Conservation (phyloP, 1,140 invertebrate genomes). For the Euschistus heros region DNA sequence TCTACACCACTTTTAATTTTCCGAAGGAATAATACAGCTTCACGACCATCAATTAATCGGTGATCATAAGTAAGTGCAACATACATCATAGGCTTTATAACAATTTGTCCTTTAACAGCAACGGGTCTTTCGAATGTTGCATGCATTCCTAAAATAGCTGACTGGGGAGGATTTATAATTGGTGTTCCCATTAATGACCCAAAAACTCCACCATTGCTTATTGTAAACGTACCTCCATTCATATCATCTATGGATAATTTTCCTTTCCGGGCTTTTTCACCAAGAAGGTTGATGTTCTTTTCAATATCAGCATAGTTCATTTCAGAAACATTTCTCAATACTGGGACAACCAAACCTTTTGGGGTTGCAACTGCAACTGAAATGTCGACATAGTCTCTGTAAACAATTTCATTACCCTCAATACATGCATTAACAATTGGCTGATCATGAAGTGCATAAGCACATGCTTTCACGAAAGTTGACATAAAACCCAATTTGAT, state of each 20-base stretch:
- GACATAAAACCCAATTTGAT: slow-evolving; percentile 98
- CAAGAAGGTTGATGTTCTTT: slow-evolving; percentile 70
- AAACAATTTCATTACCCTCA: slow-evolving; percentile 87
- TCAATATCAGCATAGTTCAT: slow-evolving; percentile 98
- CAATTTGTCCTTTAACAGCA: slow-evolving; percentile 90
- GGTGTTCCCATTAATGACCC: slow-evolving; percentile 96
- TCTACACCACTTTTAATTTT: slow-evolving; percentile 95
- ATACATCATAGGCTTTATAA: slow-evolving; percentile 99
- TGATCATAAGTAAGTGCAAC: slow-evolving; percentile 98
- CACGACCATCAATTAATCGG: slow-evolving; percentile 94
- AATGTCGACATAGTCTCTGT: slow-evolving; percentile 95
- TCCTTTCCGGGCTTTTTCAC: slow-evolving; percentile 84
- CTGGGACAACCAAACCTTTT: slow-evolving; percentile 96
- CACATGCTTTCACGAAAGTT: slow-evolving; percentile 88
- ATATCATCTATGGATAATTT: slow-evolving; percentile 93
- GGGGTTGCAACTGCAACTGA: slow-evolving; percentile 97
- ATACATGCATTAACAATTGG: slow-evolving; percentile 97
- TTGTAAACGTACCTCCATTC: slow-evolving; percentile 99
- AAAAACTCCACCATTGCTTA: slow-evolving; percentile 98
- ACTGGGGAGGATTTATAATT: slow-evolving; percentile 98
- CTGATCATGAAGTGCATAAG: slow-evolving; percentile 86
- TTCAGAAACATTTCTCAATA: slow-evolving; percentile 85
- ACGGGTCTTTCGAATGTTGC: slow-evolving; percentile 91
- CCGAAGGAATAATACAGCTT: slow-evolving; percentile 92
- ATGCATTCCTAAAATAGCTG: slow-evolving; percentile 98